Conservation (phyloP, 1,140 invertebrate genomes). For the Penaeus chinensis region DNA sequence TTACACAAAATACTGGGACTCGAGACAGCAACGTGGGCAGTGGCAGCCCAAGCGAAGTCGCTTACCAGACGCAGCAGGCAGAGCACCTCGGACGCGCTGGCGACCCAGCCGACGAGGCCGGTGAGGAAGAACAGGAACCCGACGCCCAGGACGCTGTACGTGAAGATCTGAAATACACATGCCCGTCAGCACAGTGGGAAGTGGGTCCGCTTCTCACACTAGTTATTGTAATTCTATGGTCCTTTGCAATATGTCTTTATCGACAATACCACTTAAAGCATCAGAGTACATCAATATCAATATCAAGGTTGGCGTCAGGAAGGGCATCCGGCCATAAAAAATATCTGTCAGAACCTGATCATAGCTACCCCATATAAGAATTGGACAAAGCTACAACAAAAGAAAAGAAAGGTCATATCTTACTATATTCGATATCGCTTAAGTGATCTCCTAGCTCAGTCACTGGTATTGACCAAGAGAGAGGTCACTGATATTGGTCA, state of each 20-base stretch:
- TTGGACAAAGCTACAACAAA: no score
- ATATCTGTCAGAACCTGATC: no score
- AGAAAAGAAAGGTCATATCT: no score
- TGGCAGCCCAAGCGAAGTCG: constrained; percentile 11
- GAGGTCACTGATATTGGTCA: no score
- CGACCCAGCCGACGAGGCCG: constrained; percentile 68
- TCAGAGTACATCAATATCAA: background rate
- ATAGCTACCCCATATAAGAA: no score
- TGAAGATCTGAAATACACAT: constrained; percentile 66
- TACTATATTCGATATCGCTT: no score
- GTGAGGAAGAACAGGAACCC: constrained; percentile 69
- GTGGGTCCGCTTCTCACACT: no score
- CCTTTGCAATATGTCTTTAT: background rate
- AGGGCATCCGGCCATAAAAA: no score
- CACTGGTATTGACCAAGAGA: no score
- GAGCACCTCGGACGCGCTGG: constrained; percentile 66
- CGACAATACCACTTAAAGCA: background rate
- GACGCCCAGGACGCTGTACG: constrained; percentile 68
- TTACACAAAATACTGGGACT: no score
- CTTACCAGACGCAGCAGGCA: constrained; percentile 67
- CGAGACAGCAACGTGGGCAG: background rate
- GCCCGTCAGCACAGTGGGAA: background rate
- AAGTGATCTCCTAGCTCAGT: no score
- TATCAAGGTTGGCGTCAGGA: background rate
- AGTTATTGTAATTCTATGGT: no score